phyloP scores from a whole-genome alignment of 2,888 invertebrate species.

The Dexiosoma caninum region DNA sequence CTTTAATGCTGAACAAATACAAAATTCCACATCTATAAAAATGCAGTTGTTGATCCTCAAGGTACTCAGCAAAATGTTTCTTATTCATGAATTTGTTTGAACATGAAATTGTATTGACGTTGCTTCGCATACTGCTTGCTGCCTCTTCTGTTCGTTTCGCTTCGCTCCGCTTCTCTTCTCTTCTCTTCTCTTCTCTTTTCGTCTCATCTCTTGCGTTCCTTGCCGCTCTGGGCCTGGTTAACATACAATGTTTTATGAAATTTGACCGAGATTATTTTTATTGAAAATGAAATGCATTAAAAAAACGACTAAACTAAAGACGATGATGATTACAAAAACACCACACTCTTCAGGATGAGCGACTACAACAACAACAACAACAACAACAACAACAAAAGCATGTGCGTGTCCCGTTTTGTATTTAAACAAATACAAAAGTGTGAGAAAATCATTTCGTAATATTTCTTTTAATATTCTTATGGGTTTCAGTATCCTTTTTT shows the following conservation, averaged over 20 bases:
- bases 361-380: neutral
- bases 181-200: neutral
- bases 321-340: conserved; percentile 1
- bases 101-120: conserved; percentile 13
- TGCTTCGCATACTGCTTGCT: no score
- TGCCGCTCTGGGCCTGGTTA: neutral
- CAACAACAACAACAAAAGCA: no score
- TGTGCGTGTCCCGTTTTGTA: conserved; percentile 47
- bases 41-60: neutral
- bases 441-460: conserved; percentile 54
- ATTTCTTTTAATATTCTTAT: neutral
- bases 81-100: neutral
- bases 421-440: conserved; percentile 37
- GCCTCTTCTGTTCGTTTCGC: neutral
- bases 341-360: neutral
- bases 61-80: conserved; percentile 9
- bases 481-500: neutral
- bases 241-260: conserved; percentile 28
- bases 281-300: conserved; percentile 14
- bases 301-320: neutral
- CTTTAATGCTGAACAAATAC: neutral
- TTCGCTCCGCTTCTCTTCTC: neutral
- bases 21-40: neutral
- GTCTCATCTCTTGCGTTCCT: neutral
- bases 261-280: conserved; percentile 43